These are phyloP conservation scores for Silurus lanzhouensis DNA, from an alignment of 2,797 vertebrate genomes.

Conservation along the genomic window DNA sequence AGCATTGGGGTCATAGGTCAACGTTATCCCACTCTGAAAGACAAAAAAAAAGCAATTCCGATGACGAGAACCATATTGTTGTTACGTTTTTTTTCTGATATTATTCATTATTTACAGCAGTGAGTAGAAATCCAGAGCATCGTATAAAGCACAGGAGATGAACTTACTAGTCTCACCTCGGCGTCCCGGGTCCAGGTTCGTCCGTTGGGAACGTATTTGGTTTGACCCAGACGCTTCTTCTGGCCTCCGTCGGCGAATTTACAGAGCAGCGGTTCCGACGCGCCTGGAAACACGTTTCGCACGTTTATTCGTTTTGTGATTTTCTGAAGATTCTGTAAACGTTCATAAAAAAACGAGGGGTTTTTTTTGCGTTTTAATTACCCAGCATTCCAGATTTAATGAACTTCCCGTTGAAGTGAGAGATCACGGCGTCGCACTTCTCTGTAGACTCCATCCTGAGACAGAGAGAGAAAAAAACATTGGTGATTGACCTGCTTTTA, in stretches of 20 bases:
- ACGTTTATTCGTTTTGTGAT: neutral
- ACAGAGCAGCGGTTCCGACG: slow-evolving; percentile 92
- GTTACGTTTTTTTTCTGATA: no score
- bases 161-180: slow-evolving; percentile 97
- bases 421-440: slow-evolving; percentile 97
- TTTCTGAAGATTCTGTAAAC: no score
- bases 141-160: slow-evolving; percentile 4
- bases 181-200: slow-evolving; percentile 90
- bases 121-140: neutral
- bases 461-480: slow-evolving; percentile 27
- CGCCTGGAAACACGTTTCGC: slow-evolving; percentile 66
- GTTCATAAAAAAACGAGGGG: neutral
- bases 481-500: slow-evolving; percentile 36
- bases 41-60: slow-evolving; percentile 27
- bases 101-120: neutral
- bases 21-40: slow-evolving; percentile 91
- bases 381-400: slow-evolving; percentile 96
- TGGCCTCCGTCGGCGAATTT: slow-evolving; percentile 97
- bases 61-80: neutral
- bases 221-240: slow-evolving; percentile 94
- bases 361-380: slow-evolving; percentile 69
- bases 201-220: slow-evolving; percentile 93
- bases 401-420: slow-evolving; percentile 99
- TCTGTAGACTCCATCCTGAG: slow-evolving; percentile 94
- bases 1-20: slow-evolving; percentile 94